Base-by-base conservation (phyloP, 2,113 vertebrate genomes). In the Labeo rohita region DNA sequence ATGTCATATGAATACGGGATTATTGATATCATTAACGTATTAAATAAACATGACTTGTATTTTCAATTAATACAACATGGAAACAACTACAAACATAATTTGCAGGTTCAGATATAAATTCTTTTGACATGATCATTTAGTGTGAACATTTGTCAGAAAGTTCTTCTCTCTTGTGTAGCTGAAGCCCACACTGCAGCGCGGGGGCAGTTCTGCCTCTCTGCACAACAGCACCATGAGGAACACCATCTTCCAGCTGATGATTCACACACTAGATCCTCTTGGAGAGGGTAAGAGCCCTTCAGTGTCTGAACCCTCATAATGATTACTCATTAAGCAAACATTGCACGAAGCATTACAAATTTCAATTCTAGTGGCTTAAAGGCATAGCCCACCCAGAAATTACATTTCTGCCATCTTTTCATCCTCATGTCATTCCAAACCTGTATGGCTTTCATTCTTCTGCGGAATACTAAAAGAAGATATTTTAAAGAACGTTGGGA, bases 241-340 rank as follows among this genome's bases (percentile, higher is more conserved):
- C 94, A 97, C 97, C 93, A 95, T 98, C 92, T 97, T 97, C 91
- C 96, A 97, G 63, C 97, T 99, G 86, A 97, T 98, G 96, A 96
- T 98, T 91, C 96, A 96, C 93, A 98, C 97, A 18, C 92, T 99
- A 92, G 97, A 99, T 91, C 97, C 97, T 83, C 89, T 99, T 80
- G 94, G 96, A 90, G 94, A 96, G 91, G 97, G 98, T 98, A 95
- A 97, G 96, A 92, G 84, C 70, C 70, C 86, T 89, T 89, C 84
- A 85, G 16, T 78, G 52, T 78, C 59, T 77, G 80, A 81, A 13
- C 6, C 54, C 70, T 73, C 80, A 83, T 83, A 75, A 87, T 87
- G 66, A 50, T 21, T 79, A 66, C 70, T 59, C 61, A 78, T 65
- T 78, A 73, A 21, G 65, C 65, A 85, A 83, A 52, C 65, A 65